Evolutionary conservation across 2,113 vertebrate species (phyloP), one percentile per base, ranked within the genome.

Genomic region (Tetraodon nigroviridis): DNA sequence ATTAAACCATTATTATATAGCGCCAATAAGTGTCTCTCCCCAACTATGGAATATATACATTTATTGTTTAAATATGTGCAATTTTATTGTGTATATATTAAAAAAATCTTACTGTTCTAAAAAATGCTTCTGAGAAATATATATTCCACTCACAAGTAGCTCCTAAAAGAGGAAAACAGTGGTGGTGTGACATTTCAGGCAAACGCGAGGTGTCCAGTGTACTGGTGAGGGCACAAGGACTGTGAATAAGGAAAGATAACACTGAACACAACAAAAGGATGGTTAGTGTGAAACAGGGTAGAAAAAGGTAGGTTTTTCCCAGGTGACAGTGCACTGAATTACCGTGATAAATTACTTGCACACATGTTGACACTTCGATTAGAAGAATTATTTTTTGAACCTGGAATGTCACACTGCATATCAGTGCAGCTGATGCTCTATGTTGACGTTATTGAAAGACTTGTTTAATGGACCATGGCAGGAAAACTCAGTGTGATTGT

Each of bases 111-210:
- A 37, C 32, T 37, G 32, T 10, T 37, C 3, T 8, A 37, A 11
- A 37, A 37, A 11, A 37, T 11, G 8, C 32, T 37, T 12, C 11
- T 11, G 32, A 37, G 32, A 37, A 37, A 37, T 37, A 37, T 7
- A 29, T 37, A 48, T 55, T 42, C 42, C 44, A 41, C 58, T 32
- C 24, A 27, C 24, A 27, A 27, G 24, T 24, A 24, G 22, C 22
- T 24, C 22, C 45, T 12, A 78, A 48, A 51, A 6, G 18, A 32
- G 40, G 17, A 19, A 51, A 53, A 52, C 2, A 14, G 50, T 15
- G 27, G 24, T 71, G 69, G 58, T 60, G 59, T 69, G 72, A 40
- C 58, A 61, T 80, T 87, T 79, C 67, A 82, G 68, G 84, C 63
- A 63, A 37, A 64, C 42, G 21, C 24, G 56, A 76, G 56, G 68